Evolutionary conservation across 2,797 vertebrate genomes (phyloP).

Genomic region (Sebastes hubbsi): DNA sequence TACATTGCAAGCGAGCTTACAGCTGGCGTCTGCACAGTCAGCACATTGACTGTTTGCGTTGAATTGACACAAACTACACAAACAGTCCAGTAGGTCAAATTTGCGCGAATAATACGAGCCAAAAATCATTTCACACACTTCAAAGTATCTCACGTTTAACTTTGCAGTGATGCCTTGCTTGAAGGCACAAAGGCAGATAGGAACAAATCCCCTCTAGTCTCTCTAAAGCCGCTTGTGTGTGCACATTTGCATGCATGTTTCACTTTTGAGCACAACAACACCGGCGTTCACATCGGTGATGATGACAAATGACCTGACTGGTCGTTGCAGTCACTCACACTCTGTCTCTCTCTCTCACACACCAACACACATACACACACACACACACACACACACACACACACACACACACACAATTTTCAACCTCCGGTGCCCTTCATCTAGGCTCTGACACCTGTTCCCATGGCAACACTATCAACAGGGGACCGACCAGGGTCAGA

Average conservation of each 20-base stretch:
- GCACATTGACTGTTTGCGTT: background rate
- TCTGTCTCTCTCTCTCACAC: background rate
- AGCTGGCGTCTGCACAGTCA: background rate
- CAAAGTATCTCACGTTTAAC: background rate
- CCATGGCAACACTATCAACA: slow-evolving; percentile 81
- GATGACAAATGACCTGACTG: background rate
- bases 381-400: background rate
- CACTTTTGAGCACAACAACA: background rate
- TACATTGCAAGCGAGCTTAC: background rate
- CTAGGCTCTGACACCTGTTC: slow-evolving; percentile 70
- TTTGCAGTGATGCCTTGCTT: background rate
- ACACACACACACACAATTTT: slow-evolving; percentile 7
- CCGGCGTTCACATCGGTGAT: background rate
- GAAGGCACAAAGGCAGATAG: background rate
- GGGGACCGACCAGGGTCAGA: slow-evolving; percentile 69
- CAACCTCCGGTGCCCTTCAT: slow-evolving; percentile 70
- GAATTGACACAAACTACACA: background rate
- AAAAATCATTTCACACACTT: background rate
- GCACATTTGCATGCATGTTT: background rate
- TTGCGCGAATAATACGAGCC: background rate
- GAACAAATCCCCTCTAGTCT: background rate
- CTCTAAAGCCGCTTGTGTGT: background rate
- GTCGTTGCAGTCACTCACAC: background rate
- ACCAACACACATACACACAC: background rate
- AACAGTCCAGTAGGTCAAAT: background rate